These are phyloP conservation scores for Charaxes varanes DNA, from an alignment of 1,140 invertebrate genomes.

Conservation along the genomic window DNA sequence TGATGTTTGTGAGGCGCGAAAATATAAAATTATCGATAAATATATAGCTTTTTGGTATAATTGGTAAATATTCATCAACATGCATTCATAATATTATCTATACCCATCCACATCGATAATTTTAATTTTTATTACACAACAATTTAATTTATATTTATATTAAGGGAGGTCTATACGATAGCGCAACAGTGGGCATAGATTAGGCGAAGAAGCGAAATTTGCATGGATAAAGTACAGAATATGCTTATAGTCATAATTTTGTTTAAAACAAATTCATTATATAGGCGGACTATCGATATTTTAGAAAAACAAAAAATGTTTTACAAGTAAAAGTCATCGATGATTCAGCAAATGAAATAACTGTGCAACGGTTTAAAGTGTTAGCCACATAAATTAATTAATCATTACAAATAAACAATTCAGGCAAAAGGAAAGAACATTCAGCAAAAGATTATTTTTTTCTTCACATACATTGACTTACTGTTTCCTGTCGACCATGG, in stretches of 20 bases:
- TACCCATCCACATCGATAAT: constrained; percentile 23
- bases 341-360: constrained; percentile 45
- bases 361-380: constrained; percentile 44
- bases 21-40: constrained; percentile 33
- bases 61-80: too few species aligned
- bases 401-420: constrained; percentile 36
- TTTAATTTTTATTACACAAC: constrained; percentile 20
- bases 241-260: too few species aligned
- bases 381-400: constrained; percentile 69
- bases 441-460: constrained; percentile 39
- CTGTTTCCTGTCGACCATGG: constrained; percentile 78
- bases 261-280: constrained; percentile 2
- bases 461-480: constrained; percentile 77
- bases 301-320: constrained; percentile 11
- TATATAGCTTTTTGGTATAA: too few species aligned
- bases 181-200: too few species aligned
- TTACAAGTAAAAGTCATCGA: constrained; percentile 11
- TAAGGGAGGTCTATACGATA: constrained; percentile 10
- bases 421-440: constrained; percentile 57
- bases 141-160: too few species aligned
- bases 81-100: too few species aligned
- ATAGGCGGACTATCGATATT: constrained; percentile 10
- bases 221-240: too few species aligned
- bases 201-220: too few species aligned
- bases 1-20: too few species aligned